Evolutionary conservation across 37 sponge, comb jelly and placozoan genomes (phyloP), one percentile per base, ranked within the genome.

Genomic region (Hexactinellida sp.): DNA sequence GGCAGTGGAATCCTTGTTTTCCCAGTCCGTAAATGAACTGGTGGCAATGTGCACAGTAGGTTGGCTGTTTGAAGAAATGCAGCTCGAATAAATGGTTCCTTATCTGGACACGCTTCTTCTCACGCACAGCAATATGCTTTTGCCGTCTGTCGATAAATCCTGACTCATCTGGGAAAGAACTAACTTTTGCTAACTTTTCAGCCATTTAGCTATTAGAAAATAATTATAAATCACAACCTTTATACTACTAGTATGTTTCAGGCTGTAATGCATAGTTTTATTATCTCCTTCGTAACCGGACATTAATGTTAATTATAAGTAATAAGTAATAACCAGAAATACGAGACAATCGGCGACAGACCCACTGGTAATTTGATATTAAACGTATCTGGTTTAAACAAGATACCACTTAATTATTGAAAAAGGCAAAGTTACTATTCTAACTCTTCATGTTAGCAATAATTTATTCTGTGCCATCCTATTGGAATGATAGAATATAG

Each of bases 51-150:
- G 76, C 76, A 23, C 76, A 63, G 34, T 63, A 63, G 13, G 76
- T 63, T n/a, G 76, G 76, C 76, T 63, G 76, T 28, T 63, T 63
- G 76, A 63, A 63, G 76, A 63, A 63, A 63, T 63, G 76, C 5
- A 10, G 13, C 13, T 63, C 76, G 76, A 63, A 63, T 5, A 63
- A 7, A 63, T 63, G 76, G 30, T 63, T 63, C 76, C 30, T 63
- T 63, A 32, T 63, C 76, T 63, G 76, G 32, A 63, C 28, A 23
- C 76, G 76, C 30, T 63, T 63, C 34, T 63, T 63, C 30, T 63
- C 76, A n/a, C 76, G 76, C 19, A 63, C 13, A n/a, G 76, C 76
- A 21, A 63, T n/a, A 25, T n/a, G 76, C 34, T 63, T 63, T 23
- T n/a, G 76, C 13, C 76, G 76, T n/a, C 21, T 63, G 28, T 63